These are phyloP conservation scores for Hirtodrosophila confusa DNA, from an alignment of 2,888 invertebrate genomes.

Conservation along the genomic window DNA sequence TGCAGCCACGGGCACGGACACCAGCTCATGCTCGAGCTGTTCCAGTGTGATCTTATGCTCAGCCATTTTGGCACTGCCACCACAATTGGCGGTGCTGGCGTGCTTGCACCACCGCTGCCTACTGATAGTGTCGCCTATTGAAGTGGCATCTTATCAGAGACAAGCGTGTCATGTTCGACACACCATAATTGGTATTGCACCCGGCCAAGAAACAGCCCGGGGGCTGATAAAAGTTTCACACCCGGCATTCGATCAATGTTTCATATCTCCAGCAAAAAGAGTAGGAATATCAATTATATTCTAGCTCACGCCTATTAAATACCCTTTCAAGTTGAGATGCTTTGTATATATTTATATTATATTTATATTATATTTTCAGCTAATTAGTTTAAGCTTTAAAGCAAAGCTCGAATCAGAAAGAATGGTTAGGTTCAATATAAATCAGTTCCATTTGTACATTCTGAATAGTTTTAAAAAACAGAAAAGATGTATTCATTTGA, in stretches of 20 bases:
- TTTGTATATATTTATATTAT: too few relatives aligned
- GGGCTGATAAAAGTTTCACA: background rate
- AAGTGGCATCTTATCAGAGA: conserved; percentile 33
- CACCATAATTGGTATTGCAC: conserved; percentile 1
- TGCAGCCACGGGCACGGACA: background rate
- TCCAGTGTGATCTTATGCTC: conserved; percentile 52
- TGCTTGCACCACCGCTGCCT: background rate
- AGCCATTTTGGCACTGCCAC: conserved; percentile 47
- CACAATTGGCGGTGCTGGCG: background rate
- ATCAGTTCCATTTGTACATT: too few relatives aligned
- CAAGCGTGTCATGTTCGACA: conserved; percentile 5
- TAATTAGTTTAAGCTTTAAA: too few relatives aligned
- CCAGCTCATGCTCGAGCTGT: conserved; percentile 9
- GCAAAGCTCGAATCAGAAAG: too few relatives aligned
- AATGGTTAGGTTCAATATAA: too few relatives aligned
- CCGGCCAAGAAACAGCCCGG: background rate
- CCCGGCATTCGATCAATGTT: background rate
- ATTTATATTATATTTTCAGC: too few relatives aligned
- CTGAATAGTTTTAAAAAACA: too few relatives aligned
- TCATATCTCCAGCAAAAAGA: background rate
- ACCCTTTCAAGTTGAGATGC: background rate
- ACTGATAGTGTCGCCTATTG: background rate
- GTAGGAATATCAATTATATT: too few relatives aligned
- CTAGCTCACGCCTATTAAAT: background rate
- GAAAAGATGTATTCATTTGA: too few relatives aligned